Evolutionary conservation across 2,888 invertebrate genomes (phyloP).

Genomic region (Aphrophora alni): DNA sequence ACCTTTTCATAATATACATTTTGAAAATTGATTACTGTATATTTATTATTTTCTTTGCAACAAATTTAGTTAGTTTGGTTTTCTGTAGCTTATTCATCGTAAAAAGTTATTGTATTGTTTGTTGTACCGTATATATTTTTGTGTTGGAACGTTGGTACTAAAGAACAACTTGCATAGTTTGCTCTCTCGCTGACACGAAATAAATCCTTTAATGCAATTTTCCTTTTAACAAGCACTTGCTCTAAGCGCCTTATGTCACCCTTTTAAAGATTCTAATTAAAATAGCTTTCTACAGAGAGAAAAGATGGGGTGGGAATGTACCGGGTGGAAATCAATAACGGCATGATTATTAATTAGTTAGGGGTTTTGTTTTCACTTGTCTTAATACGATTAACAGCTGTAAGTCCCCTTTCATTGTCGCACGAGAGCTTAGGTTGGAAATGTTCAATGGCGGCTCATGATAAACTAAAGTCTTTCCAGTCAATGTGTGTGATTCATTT

Average conservation of each 20-base stretch:
- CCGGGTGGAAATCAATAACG: neutral
- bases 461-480: neutral
- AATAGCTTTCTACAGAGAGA: neutral
- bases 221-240: neutral
- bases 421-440: neutral
- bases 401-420: neutral
- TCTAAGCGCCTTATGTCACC: neutral
- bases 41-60: no score
- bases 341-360: neutral
- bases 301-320: neutral
- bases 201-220: constrained; percentile 3
- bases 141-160: no score
- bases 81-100: no score
- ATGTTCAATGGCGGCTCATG: neutral
- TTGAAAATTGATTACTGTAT: no score
- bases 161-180: no score
- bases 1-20: no score
- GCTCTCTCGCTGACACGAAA: neutral
- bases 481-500: no score
- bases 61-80: no score
- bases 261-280: constrained; percentile 6
- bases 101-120: no score
- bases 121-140: no score
- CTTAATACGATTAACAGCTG: neutral
- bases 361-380: constrained; percentile 2